phyloP scores from a whole-genome alignment of 2,888 invertebrate genomes.

The Dryomyza anilis region DNA sequence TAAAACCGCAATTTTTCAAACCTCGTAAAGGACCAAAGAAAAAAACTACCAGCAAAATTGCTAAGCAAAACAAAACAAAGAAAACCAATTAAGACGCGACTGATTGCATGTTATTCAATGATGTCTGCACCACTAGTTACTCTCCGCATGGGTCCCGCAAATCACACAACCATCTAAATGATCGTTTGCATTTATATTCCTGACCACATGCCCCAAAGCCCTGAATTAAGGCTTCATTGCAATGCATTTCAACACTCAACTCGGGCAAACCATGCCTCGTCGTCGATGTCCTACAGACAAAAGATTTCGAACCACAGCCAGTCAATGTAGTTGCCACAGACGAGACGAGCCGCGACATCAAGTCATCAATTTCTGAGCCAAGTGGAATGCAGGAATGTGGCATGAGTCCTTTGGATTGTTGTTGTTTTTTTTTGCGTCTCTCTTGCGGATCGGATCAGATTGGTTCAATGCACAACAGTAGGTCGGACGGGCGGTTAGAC shows the following conservation, averaged over 20 bases:
- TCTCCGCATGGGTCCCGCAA: not conserved
- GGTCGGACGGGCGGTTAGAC: not conserved
- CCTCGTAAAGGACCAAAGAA: not conserved
- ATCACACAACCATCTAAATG: not conserved
- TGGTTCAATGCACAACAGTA: not conserved
- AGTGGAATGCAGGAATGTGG: slow-evolving; percentile 3
- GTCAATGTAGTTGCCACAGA: too few species aligned
- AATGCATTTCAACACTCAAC: slow-evolving; percentile 11
- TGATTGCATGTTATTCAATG: not conserved
- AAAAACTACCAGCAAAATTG: not conserved
- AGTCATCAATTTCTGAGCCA: slow-evolving; percentile 10
- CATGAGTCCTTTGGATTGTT: too few species aligned
- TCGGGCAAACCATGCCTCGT: not conserved
- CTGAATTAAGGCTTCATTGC: slow-evolving; percentile 17
- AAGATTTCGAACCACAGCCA: too few species aligned
- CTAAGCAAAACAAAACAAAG: not conserved
- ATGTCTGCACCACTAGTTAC: not conserved
- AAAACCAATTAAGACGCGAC: slow-evolving; percentile 12
- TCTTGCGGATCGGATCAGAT: not conserved
- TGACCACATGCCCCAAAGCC: slow-evolving; percentile 20
- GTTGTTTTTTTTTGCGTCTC: too few species aligned
- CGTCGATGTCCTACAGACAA: too few species aligned
- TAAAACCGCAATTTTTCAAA: not conserved
- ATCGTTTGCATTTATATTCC: not conserved
- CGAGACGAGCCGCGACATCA: not conserved